Evolutionary conservation across 2,797 vertebrate species (phyloP), one percentile per base, ranked within the genome.

Genomic region (Oophaga sylvatica): DNA sequence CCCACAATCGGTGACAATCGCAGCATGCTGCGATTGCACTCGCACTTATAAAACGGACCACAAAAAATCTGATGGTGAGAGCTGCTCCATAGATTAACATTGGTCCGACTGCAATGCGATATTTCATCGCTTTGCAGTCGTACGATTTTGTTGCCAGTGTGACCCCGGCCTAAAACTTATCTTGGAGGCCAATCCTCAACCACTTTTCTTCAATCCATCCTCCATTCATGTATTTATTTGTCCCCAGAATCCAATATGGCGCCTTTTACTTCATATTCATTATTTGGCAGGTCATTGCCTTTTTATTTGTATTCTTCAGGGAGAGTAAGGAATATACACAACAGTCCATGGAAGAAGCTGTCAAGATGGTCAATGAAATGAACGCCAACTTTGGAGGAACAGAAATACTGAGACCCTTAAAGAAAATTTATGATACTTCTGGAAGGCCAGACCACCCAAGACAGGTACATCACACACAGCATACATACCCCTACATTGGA

Each of bases 281-380:
- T 48, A 22, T 22, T 48, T 48, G 22, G 7, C 5, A 45, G 7
- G 9, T 45, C 17, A 71, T 53, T 48, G 26, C 5, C 0, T 75
- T 10, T 59, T 57, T 79, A 59, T 60, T 60, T 31, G 5, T 80
- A 8, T 67, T 26, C 29, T 62, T 85, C 90, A 96, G 95, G 80
- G 87, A 92, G 16, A 96, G 96, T 89, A 92, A 95, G 73, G 90
- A 93, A 89, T 96, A 97, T 90, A 95, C 80, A 0, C 93, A 96
- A 90, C 20, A 92, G 71, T 95, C 92, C 0, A 92, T 96, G 95
- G 91, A 95, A 4, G 83, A 91, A 3, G 95, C 96, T n/a, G 60
- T 96, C 90, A 80, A 87, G 63, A 91, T 57, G 86, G 92, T 97
- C 29, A 91, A 93, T 26, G 20, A 68, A 22, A 91, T 95, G 84